phyloP scores from a whole-genome alignment of 2,797 vertebrate genomes.

The Macropodus opercularis region DNA sequence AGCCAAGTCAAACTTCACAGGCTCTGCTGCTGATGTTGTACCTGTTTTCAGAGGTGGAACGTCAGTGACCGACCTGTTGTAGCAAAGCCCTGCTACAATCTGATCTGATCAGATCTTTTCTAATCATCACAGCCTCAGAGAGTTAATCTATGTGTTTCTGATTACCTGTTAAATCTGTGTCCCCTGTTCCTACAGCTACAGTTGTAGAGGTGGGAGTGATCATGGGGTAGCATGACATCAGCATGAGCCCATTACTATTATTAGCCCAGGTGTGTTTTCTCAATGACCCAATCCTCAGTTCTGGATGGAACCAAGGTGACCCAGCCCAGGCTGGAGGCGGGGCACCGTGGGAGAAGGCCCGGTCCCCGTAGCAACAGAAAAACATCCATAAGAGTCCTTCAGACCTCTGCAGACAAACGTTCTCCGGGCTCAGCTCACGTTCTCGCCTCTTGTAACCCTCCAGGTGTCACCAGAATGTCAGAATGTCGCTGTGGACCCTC shows the following conservation, averaged over 20 bases:
- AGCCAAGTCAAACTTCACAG: not conserved
- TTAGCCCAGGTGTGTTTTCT: conserved; percentile 82
- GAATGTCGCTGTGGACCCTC: no score
- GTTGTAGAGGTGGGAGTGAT: conserved; percentile 9
- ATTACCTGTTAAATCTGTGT: conserved; percentile 2
- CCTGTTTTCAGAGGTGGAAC: no score
- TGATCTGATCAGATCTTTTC: not conserved
- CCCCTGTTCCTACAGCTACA: conserved; percentile 23
- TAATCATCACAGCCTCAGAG: not conserved
- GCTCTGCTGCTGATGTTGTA: not conserved
- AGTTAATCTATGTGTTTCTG: not conserved
- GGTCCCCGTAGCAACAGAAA: conserved; percentile 24
- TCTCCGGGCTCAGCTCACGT: no score
- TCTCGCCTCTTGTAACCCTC: no score
- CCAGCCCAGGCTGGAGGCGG: not conserved
- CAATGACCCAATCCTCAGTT: conserved; percentile 72
- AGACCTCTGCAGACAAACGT: not conserved
- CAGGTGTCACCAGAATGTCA: no score
- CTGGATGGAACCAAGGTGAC: conserved; percentile 6
- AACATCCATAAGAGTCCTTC: not conserved
- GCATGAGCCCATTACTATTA: conserved; percentile 55
- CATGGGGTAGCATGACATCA: conserved; percentile 63
- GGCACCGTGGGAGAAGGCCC: not conserved
- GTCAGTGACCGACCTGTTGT: no score
- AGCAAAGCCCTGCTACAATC: no score